Evolutionary conservation across 1,140 invertebrate species (phyloP), one percentile per base, ranked within the genome.

Genomic region (Meloidogyne exigua): DNA sequence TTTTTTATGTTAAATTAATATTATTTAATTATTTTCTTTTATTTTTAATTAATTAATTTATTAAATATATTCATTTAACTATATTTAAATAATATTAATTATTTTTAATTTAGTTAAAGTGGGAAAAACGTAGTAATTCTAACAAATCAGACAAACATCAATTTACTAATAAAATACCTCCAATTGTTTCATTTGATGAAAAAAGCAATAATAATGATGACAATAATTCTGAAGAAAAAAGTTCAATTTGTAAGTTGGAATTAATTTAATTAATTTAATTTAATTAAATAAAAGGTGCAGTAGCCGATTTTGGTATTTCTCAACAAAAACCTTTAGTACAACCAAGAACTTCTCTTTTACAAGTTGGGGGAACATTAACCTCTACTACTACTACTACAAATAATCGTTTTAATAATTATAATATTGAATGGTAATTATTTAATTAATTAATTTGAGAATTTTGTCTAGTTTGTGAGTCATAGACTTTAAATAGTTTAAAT

Each of bases 81-180:
- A n/a, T n/a, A 57, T 9, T n/a, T 3, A 13, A 13, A 13, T 18
- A 49, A 49, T 18, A 49, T 18, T 18, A 49, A 18, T 49, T 57
- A 62, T 28, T 21, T 12, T n/a, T 64, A 4, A 49, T n/a, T 63
- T 63, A 73, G 72, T 39, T 73, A 73, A 73, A 73, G 72, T 73
- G 72, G 72, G 72, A 73, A 64, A 73, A 73, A 32, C 72, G 72
- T 25, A 57, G 72, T 1, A 23, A 57, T 7, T n/a, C 18, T n/a
- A 57, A 57, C 18, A 57, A 57, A 57, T n/a, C 49, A 57, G 49
- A 57, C 1, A 57, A 57, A 57, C 49, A n/a, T 57, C n/a, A n/a
- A 57, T n/a, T 57, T 57, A 57, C 18, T 57, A n/a, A n/a, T 57
- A 57, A 57, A 57, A 0, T 57, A 57, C 49, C 49, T 57, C 49